phyloP scores from a whole-genome alignment of 1,140 invertebrate species.

The Bilobella aurantiaca region DNA sequence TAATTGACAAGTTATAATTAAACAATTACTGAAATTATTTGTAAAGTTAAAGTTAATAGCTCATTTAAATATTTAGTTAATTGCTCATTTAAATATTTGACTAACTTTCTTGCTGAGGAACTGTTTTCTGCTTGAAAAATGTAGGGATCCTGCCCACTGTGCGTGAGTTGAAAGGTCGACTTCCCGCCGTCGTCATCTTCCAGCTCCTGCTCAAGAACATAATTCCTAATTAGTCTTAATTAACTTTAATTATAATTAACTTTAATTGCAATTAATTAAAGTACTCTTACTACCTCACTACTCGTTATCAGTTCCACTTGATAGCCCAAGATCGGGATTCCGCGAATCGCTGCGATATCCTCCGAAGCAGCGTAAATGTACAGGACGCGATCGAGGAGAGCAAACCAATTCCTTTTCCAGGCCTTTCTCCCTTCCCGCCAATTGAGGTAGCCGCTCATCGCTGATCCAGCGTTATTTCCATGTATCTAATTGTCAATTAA shows the following conservation, averaged over 20 bases:
- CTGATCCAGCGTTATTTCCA: constrained; percentile 40
- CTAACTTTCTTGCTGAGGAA: constrained; percentile 41
- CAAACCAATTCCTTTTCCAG: constrained; percentile 54
- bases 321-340: constrained; percentile 49
- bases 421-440: constrained; percentile 38
- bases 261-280: not conserved
- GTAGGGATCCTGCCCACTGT: constrained; percentile 43
- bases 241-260: too few relatives aligned
- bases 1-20: not conserved
- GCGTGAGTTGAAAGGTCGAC: constrained; percentile 46
- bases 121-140: constrained; percentile 44
- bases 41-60: not conserved
- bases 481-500: not conserved
- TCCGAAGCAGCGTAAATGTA: constrained; percentile 53
- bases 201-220: not conserved
- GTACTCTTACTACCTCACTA: constrained; percentile 29
- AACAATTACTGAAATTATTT: not conserved
- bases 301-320: constrained; percentile 38
- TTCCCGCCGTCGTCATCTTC: constrained; percentile 41
- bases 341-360: constrained; percentile 49
- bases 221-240: constrained; percentile 1
- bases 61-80: not conserved
- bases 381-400: constrained; percentile 53
- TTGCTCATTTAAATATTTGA: not conserved
- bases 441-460: constrained; percentile 51